These are phyloP conservation scores for Psilanteris sp. DNA, from an alignment of 1,140 invertebrate species.

Conservation along the genomic window DNA sequence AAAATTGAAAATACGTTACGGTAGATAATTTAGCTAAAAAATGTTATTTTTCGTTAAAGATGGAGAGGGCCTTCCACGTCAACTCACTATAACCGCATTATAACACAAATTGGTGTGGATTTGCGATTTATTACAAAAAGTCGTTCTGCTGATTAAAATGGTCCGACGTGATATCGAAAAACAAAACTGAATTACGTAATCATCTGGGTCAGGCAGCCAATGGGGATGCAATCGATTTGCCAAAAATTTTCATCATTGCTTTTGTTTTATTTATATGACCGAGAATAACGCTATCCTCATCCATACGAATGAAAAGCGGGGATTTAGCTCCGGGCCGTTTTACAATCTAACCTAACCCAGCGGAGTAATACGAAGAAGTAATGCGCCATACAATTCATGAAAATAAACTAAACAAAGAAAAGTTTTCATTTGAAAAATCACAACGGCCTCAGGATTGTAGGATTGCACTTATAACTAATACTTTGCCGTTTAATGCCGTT, in stretches of 20 bases:
- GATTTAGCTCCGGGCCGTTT: slow-evolving; percentile 36
- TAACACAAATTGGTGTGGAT: no score
- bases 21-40: no score
- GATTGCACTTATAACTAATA: slow-evolving; percentile 1
- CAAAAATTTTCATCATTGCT: slow-evolving; percentile 14
- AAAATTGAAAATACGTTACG: no score
- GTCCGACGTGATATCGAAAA: no score
- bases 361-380: slow-evolving; percentile 32
- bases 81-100: no score
- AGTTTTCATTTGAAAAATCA: slow-evolving; percentile 28
- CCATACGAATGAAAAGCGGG: slow-evolving; percentile 44
- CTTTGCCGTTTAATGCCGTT: slow-evolving; percentile 7
- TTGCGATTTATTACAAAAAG: no score
- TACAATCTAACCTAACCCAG: slow-evolving; percentile 32
- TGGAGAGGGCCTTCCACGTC: no score
- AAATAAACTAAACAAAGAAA: slow-evolving; percentile 45
- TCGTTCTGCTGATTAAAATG: no score
- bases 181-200: slow-evolving; percentile 1
- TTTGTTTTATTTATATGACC: slow-evolving; percentile 33
- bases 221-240: slow-evolving; percentile 10
- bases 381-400: slow-evolving; percentile 44
- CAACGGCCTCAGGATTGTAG: slow-evolving; percentile 1
- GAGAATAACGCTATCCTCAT: slow-evolving; percentile 24
- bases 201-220: neutral
- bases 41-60: no score